Evolutionary conservation across 2,797 vertebrate genomes (phyloP).

Genomic region (Zalophus californianus): DNA sequence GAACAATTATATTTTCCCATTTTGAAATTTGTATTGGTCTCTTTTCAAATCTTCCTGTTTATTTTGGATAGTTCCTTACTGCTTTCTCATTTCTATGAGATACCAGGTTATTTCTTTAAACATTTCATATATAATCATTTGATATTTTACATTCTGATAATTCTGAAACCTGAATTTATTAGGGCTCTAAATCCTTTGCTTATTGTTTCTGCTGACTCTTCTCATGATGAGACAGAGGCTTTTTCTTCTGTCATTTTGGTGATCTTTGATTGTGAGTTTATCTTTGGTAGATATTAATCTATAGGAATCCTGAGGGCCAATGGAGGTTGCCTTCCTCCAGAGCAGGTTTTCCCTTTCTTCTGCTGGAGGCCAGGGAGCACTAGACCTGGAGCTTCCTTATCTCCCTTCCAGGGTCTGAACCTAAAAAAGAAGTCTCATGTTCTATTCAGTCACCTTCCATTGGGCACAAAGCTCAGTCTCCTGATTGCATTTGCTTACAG

Average conservation of each 20-base stretch:
- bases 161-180: conserved; percentile 42
- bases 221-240: not conserved
- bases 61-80: not conserved
- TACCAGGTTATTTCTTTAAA: not conserved
- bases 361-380: not conserved
- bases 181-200: not conserved
- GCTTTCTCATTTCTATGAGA: conserved; percentile 3
- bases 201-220: not conserved
- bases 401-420: not conserved
- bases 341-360: not conserved
- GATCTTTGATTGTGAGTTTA: not conserved
- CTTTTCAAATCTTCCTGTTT: conserved; percentile 1
- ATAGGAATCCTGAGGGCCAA: not conserved
- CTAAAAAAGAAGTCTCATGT: not conserved
- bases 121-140: not conserved
- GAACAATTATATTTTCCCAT: not conserved
- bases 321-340: not conserved
- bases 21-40: conserved; percentile 44
- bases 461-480: conserved; percentile 7
- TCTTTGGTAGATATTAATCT: not conserved
- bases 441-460: not conserved
- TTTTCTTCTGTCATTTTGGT: not conserved
- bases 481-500: not conserved
- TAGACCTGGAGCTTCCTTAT: not conserved
- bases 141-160: not conserved